Evolutionary conservation across 2,797 vertebrate genomes (phyloP).

Genomic region (Emys orbicularis): DNA sequence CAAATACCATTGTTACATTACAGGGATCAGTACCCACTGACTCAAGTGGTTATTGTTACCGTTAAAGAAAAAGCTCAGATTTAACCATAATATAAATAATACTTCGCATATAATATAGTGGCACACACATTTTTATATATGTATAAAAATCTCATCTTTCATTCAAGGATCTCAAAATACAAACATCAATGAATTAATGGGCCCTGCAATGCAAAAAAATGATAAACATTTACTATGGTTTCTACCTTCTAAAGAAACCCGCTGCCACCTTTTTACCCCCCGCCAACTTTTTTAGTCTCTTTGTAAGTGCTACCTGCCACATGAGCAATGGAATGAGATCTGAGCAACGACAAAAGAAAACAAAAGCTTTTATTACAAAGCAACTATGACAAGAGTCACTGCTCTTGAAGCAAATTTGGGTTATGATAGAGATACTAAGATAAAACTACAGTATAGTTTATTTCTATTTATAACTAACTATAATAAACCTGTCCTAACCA

Average conservation of each 20-base stretch:
- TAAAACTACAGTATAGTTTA: slow-evolving; percentile 54
- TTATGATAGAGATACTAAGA: slow-evolving; percentile 41
- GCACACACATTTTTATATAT: too few relatives aligned
- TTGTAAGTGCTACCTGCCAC: background rate
- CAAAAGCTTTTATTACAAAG: background rate
- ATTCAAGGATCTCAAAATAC: background rate
- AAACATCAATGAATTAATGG: background rate
- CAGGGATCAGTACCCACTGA: background rate
- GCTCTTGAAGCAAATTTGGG: slow-evolving; percentile 30
- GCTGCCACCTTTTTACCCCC: background rate
- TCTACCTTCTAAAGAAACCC: background rate
- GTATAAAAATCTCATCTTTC: background rate
- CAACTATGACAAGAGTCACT: background rate
- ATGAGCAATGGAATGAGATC: background rate
- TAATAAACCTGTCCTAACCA: slow-evolving; percentile 46
- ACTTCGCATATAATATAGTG: background rate
- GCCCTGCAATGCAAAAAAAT: background rate
- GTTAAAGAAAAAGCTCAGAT: background rate
- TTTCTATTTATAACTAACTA: slow-evolving; percentile 60
- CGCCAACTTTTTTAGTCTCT: background rate
- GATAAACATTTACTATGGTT: background rate
- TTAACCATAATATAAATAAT: background rate
- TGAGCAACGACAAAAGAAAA: background rate
- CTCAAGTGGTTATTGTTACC: background rate
- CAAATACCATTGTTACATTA: background rate